A percentile compares a stretch with the other conserved stretches of the same genome.
phyloP scores from a whole-genome alignment of 2,113 vertebrate species.

The Patagioenas fasciata region DNA sequence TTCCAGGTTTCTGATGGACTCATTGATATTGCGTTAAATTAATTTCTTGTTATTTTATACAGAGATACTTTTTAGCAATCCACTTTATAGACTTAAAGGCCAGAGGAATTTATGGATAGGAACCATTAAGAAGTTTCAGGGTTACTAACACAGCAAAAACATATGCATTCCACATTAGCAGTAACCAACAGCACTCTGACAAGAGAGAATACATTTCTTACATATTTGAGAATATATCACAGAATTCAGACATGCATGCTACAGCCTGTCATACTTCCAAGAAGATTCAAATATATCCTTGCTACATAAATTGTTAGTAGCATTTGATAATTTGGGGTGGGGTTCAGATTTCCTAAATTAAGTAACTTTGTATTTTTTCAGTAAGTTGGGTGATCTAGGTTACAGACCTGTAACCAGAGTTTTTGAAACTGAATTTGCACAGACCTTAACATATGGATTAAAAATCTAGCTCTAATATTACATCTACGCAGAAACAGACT shows the following conservation, averaged over 20 bases:
- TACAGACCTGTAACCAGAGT: neutral
- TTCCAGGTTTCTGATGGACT: neutral
- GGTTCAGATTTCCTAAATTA: neutral
- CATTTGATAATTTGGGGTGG: neutral
- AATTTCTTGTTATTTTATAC: neutral
- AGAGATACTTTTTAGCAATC: neutral
- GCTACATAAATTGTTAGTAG: neutral
- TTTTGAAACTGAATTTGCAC: neutral
- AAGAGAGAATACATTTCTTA: neutral
- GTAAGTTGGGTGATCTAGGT: neutral
- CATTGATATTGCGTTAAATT: neutral
- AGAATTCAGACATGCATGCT: neutral
- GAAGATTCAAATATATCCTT: neutral
- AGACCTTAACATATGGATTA: neutral
- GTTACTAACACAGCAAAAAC: neutral
- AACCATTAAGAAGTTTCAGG: neutral
- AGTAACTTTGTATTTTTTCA: neutral
- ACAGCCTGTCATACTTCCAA: neutral
- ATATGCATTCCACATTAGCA: neutral
- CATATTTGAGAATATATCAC: fast-evolving
- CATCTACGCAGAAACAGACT: fast-evolving
- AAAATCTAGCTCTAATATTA: neutral
- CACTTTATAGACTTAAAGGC: neutral
- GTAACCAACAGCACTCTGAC: neutral
- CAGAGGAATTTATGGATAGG: neutral